Base-by-base conservation (phyloP, 1,140 invertebrate genomes). In the Nomia melanderi region DNA sequence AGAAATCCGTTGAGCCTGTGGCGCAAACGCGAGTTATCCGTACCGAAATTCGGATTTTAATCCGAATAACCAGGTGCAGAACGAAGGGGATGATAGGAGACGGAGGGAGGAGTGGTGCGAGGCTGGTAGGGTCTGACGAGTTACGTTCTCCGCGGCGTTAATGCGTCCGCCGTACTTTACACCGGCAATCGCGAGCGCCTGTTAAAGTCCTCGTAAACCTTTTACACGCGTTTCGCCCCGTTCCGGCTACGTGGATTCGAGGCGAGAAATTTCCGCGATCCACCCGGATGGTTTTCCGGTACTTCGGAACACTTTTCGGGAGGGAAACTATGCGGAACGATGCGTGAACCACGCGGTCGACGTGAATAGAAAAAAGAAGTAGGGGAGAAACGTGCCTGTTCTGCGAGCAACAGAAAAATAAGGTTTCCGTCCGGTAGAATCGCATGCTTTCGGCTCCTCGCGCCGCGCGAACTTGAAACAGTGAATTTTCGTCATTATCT, bases 11-110 rank as follows among this genome's bases (percentile, higher is more conserved):
- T n/a, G 67, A 41, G 56, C 27, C 31, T 11, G 20, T 25, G 53
- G 8, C 56, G 50, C 33, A 29, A 14, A 39, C 41, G 17, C 59
- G 9, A n/a, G 56, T 69, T 33, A 67, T 17, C n/a, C 33, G 12
- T 11, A 25, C 20, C 74, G 29, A 69, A 78, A 47, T 82, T 83
- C 41, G 39, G 70, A 79, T 82, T 82, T 79, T 79, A 79, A 83
- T 82, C 70, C 50, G 47, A 54, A 63, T 29, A 36, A 65, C 25
- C 63, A 1, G 8, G 36, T 31, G 20, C 36, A 27, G 44, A 5
- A n/a, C 3, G 25, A n/a, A n/a, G n/a, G n/a, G n/a, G n/a, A n/a
- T n/a, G n/a, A n/a, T n/a, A n/a, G n/a, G n/a, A n/a, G n/a, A n/a
- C n/a, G 54, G 27, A 14, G 14, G 1, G 6, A 29, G 20, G 44